Conservation (phyloP, 2,888 invertebrate species). For the Spilarctia lutea region DNA sequence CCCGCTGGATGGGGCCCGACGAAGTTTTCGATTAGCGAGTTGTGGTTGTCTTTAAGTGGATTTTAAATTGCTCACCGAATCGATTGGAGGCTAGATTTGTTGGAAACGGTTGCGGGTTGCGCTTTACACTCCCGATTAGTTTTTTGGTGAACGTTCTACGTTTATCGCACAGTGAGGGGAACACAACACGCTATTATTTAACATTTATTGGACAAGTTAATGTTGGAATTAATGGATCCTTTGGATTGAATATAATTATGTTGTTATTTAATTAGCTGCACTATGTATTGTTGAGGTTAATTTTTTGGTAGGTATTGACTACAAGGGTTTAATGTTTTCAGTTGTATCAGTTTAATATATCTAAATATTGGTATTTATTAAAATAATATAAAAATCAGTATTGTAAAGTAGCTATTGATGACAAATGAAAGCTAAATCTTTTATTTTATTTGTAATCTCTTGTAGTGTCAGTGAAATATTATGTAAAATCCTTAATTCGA, state of each 20-base stretch:
- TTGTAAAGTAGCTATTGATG: neutral
- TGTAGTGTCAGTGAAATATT: neutral
- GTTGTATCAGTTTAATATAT: too few species aligned
- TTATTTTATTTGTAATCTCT: neutral
- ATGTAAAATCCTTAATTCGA: too few species aligned
- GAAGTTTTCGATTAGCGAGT: slow-evolving; percentile 83
- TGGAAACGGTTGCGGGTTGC: slow-evolving; percentile 39
- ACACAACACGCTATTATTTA: slow-evolving; percentile 23
- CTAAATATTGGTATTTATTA: too few species aligned
- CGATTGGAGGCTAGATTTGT: slow-evolving; percentile 65
- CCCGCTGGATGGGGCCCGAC: slow-evolving; percentile 71
- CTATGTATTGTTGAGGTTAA: neutral
- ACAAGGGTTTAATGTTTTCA: neutral
- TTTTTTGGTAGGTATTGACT: neutral
- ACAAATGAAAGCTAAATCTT: neutral
- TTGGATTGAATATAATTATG: slow-evolving; percentile 14
- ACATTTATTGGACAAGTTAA: slow-evolving; percentile 12
- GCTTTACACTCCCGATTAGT: slow-evolving; percentile 42
- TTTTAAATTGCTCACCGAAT: slow-evolving; percentile 80
- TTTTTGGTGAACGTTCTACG: slow-evolving; percentile 44
- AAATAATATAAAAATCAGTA: neutral
- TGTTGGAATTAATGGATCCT: slow-evolving; percentile 9
- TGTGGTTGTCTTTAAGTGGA: slow-evolving; percentile 85
- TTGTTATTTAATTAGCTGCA: slow-evolving; percentile 6
- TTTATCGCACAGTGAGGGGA: slow-evolving; percentile 27